These are phyloP conservation scores for Nasua narica DNA, from an alignment of 2,797 vertebrate genomes.

Conservation along the genomic window DNA sequence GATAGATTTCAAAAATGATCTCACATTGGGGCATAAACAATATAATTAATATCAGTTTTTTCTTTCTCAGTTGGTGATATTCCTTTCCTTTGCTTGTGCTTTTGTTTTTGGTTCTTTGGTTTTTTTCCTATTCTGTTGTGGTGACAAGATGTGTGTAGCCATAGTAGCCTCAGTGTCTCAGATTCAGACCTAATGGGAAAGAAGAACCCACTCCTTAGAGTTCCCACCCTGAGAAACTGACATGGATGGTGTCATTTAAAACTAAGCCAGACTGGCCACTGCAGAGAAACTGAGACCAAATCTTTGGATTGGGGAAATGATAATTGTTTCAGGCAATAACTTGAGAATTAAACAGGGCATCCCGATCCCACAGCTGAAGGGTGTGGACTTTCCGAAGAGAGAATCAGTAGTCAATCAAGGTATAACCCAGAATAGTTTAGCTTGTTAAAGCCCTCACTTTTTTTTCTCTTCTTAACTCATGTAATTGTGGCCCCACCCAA, in stretches of 20 bases:
- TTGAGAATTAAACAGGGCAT: background rate
- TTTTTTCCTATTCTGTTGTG: background rate
- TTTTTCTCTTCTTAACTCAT: background rate
- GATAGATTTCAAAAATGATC: background rate
- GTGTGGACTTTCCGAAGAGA: background rate
- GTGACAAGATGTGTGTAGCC: too few species aligned
- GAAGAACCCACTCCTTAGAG: background rate
- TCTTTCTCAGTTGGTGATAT: background rate
- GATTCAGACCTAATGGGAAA: background rate
- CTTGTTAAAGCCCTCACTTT: background rate
- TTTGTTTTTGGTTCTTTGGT: background rate
- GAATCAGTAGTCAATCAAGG: background rate
- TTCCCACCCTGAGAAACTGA: background rate
- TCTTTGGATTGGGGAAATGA: background rate
- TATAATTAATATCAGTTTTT: background rate
- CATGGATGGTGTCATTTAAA: background rate
- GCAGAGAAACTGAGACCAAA: background rate
- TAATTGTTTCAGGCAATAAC: background rate
- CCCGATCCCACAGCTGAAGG: background rate
- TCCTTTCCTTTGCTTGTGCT: background rate
- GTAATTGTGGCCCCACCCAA: background rate
- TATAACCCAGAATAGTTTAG: background rate
- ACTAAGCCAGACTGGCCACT: background rate
- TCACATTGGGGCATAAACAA: background rate
- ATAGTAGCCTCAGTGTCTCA: background rate